phyloP scores from a whole-genome alignment of 2,113 vertebrate species.

The Pseudonaja textilis region DNA sequence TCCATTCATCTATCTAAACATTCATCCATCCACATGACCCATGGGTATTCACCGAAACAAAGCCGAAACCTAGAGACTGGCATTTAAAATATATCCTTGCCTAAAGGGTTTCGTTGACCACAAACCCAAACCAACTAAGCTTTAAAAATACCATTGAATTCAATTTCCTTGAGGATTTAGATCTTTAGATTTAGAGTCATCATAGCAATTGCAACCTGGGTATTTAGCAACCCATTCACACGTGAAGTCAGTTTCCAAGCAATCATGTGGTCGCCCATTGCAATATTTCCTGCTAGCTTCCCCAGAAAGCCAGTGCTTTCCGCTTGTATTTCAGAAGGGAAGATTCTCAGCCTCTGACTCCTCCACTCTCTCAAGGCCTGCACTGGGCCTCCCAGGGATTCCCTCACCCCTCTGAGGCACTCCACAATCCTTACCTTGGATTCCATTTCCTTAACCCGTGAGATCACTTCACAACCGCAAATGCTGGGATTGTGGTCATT shows the following conservation, averaged over 20 bases:
- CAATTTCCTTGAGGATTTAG: neutral
- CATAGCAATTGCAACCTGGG: neutral
- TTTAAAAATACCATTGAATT: neutral
- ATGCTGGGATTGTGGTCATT: neutral
- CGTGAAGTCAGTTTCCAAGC: neutral
- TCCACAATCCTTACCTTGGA: neutral
- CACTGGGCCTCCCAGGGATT: neutral
- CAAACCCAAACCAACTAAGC: neutral
- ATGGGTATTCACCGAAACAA: neutral
- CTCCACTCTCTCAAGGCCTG: neutral
- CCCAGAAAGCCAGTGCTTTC: neutral
- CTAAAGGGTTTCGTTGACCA: neutral
- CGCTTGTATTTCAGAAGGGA: neutral
- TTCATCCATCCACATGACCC: neutral
- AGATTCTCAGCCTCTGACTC: neutral
- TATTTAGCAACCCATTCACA: neutral
- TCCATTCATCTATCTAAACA: neutral
- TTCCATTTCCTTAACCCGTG: neutral
- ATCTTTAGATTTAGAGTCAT: neutral
- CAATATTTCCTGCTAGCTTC: neutral
- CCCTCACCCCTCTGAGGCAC: neutral
- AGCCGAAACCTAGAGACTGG: neutral
- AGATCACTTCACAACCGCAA: neutral
- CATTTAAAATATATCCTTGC: neutral
- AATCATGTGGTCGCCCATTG: neutral